Base-by-base conservation (phyloP, 2,888 invertebrate species). In the Tricholauxania praeusta region DNA sequence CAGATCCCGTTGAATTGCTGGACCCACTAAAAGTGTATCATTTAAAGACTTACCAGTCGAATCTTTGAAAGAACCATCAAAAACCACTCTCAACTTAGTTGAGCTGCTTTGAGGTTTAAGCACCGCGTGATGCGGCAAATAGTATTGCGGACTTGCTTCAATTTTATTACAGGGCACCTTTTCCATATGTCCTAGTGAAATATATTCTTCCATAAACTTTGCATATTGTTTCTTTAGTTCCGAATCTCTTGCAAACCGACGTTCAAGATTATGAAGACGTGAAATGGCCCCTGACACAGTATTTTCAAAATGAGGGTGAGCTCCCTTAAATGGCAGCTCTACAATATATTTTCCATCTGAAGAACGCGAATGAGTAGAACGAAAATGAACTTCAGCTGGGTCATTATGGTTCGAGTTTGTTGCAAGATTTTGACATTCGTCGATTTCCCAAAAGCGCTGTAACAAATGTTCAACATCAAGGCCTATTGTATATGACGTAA, bases 81-180 rank as follows among this genome's bases (percentile, higher is more conserved):
- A 74, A 10, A 74, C 74, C 1, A 75, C 73, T 2, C 72, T 59
- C 8, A 76, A 48, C 48, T 76, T 77, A 3, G 64, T 66, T 65
- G 70, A 51, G 60, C 75, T 75, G 28, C 70, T 75, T n/a, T 75
- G 74, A 32, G 74, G 53, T 60, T 71, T 74, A 7, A 74, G 68
- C 12, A 77, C 72, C 14, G 73, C 73, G 60, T 78, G 77, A 49
- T 78, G 74, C 7, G 76, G 72, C 4, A 75, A 52, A 49, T 77
- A 78, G 39, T 75, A 74, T 22, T 60, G 59, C 12, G 73, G 51
- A n/a, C 51, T 49, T 7, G 19, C 47, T 1, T 53, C 52, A 14
- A 65, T 64, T 53, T 75, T 59, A 53, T 52, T 14, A 12, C 51
- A 4, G 7, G 68, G 55, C 19, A 75, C 47, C 4, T n/a, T 32